Evolutionary conservation across 2,113 vertebrate genomes (phyloP).

Genomic region (Chlamydotis undulata): DNA sequence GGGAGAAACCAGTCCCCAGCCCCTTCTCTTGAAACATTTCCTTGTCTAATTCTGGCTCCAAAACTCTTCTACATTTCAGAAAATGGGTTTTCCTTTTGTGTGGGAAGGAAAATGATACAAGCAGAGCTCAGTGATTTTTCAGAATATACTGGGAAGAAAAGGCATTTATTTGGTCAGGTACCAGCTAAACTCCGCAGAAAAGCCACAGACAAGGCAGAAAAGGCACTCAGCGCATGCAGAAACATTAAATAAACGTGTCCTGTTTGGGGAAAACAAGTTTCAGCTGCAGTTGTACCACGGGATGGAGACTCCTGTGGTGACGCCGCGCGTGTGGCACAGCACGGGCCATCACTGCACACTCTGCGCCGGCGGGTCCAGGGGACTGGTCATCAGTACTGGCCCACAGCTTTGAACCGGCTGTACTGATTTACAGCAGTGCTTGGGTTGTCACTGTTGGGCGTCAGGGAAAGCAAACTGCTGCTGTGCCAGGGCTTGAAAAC

Average conservation of each 20-base stretch:
- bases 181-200: background rate
- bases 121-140: background rate
- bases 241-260: background rate
- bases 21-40: background rate
- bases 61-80: background rate
- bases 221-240: background rate
- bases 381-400: background rate
- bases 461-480: background rate
- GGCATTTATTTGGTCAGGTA: background rate
- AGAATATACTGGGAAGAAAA: background rate
- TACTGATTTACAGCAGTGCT: fast-evolving
- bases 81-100: background rate
- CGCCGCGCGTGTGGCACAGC: fast-evolving
- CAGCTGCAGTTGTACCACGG: fast-evolving
- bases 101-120: background rate
- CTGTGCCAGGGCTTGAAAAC: background rate
- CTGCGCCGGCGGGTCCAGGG: background rate
- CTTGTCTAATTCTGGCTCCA: background rate
- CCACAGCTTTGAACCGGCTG: fast-evolving
- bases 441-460: background rate
- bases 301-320: background rate
- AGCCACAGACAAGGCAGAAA: background rate
- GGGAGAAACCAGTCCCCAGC: fast-evolving
- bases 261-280: background rate
- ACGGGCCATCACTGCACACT: fast-evolving